Conservation (phyloP, 2,113 vertebrate genomes). For the Lepidothrix coronata region DNA sequence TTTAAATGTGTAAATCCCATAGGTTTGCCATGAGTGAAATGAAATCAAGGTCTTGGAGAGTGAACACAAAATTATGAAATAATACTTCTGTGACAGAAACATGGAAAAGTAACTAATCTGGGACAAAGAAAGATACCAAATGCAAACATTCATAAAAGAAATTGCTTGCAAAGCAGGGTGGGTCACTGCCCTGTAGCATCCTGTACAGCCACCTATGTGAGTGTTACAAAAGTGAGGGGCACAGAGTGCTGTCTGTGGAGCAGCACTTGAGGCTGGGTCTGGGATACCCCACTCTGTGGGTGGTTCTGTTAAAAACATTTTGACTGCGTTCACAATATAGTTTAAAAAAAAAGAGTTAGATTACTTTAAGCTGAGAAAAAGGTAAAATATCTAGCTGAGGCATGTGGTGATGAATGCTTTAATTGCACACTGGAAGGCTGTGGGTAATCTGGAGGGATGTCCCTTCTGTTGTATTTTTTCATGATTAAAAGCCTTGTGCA, state of each 20-base stretch:
- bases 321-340: not conserved
- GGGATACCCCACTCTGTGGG: not conserved
- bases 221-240: not conserved
- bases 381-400: not conserved
- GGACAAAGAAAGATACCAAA: not conserved
- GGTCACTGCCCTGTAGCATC: rapidly evolving
- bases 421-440: not conserved
- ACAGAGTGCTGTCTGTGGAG: not conserved
- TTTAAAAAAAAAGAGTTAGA: not conserved
- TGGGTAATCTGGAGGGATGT: not conserved
- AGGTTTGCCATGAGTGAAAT: not conserved
- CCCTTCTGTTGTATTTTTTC: not conserved
- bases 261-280: not conserved
- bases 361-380: not conserved
- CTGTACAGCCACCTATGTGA: rapidly evolving
- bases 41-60: not conserved
- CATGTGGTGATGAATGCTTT: not conserved
- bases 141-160: not conserved
- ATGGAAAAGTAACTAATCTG: not conserved
- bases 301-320: not conserved
- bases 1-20: not conserved
- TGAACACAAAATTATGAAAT: not conserved
- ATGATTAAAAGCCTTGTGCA: not conserved
- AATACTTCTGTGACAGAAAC: not conserved
- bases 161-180: not conserved